A percentile compares a stretch with the other conserved stretches of the same genome.
Evolutionary conservation across 2,113 vertebrate genomes (phyloP).

Genomic region (Nothobranchius furzeri): DNA sequence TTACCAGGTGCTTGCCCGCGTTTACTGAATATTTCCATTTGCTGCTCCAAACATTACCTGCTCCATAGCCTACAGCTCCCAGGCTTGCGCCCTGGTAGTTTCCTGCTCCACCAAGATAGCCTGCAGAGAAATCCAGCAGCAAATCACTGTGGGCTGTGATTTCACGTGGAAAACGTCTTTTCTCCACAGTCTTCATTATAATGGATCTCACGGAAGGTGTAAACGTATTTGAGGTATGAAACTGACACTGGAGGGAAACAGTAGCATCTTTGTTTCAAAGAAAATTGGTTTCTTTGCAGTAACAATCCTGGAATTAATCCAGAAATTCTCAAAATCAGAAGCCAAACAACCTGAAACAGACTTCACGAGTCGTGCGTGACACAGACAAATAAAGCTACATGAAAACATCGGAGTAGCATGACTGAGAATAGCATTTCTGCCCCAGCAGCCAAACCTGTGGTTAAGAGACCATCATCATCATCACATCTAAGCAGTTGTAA

Average conservation of each 20-base stretch:
- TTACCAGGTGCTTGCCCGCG: constrained; percentile 8
- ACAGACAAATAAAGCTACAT: neutral
- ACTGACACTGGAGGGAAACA: neutral
- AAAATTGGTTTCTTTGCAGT: neutral
- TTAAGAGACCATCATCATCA: neutral
- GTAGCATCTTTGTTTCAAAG: neutral
- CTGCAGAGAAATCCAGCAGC: constrained; percentile 51
- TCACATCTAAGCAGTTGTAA: neutral
- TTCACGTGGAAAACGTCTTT: neutral
- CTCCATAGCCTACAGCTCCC: constrained; percentile 62
- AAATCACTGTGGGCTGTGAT: neutral
- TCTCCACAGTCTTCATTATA: no score
- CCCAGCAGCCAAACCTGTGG: neutral
- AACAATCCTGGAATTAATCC: constrained; percentile 9
- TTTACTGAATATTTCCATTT: neutral
- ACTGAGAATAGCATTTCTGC: neutral
- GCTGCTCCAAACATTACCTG: constrained; percentile 52
- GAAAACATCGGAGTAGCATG: neutral
- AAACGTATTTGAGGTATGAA: no score
- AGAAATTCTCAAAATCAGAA: constrained; percentile 16
- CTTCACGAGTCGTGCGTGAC: neutral
- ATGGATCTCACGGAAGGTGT: neutral
- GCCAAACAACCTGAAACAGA: neutral
- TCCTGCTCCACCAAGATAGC: constrained; percentile 62
- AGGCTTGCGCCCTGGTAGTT: constrained; percentile 66